phyloP scores from a whole-genome alignment of 2,797 vertebrate species.

The Hypotaenidia okinawae region DNA sequence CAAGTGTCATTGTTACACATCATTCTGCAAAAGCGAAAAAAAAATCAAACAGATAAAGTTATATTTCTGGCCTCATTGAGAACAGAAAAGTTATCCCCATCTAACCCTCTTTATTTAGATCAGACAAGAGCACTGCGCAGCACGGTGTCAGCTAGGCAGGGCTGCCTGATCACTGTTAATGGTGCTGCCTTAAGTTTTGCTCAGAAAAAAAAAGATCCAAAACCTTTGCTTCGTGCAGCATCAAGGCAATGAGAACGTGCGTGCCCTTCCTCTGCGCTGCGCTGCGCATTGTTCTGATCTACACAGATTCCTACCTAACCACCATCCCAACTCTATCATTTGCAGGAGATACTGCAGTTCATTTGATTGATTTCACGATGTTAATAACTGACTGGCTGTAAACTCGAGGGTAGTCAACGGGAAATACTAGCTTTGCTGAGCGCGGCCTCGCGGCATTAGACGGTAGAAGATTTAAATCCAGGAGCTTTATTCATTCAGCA shows the following conservation, averaged over 20 bases:
- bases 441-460: not conserved
- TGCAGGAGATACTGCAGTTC: not conserved
- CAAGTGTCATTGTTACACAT: not conserved
- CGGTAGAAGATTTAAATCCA: not conserved
- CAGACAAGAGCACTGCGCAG: not conserved
- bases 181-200: not conserved
- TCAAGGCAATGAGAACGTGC: not conserved
- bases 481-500: not conserved
- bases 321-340: not conserved
- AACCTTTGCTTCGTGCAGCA: not conserved
- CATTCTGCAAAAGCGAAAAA: not conserved
- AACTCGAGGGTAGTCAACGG: fast-evolving
- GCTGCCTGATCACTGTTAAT: not conserved
- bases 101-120: not conserved
- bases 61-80: not conserved
- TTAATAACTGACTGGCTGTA: not conserved
- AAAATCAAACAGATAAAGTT: not conserved
- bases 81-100: not conserved
- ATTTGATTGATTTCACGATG: not conserved
- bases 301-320: not conserved
- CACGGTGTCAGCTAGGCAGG: not conserved
- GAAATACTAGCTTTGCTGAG: not conserved
- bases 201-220: not conserved
- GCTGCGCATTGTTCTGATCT: not conserved
- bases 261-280: not conserved